Percentiles rank a stretch among this genome's conserved stretches.
Conservation (phyloP, 2,888 invertebrate genomes). For the Girardia tigrina region DNA sequence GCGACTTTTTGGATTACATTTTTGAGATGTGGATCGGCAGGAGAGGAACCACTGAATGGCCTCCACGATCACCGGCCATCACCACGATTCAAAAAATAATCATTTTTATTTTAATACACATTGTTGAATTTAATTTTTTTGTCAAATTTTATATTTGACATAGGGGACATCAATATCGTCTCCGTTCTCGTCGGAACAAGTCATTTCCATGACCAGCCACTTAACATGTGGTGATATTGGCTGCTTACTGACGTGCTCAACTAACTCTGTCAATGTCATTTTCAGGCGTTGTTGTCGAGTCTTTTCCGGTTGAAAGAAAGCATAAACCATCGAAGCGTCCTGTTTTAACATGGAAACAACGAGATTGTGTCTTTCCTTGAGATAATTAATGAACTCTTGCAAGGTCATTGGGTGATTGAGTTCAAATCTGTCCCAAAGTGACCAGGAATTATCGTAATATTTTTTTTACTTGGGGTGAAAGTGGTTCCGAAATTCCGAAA, state of each 20-base stretch:
- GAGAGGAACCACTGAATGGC: too few species aligned
- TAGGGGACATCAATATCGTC: conserved; percentile 97
- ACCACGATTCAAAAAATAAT: too few species aligned
- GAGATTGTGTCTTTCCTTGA: conserved; percentile 56
- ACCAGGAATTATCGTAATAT: too few species aligned
- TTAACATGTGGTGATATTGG: conserved; percentile 75
- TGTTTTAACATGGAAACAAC: conserved; percentile 97
- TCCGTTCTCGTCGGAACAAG: conserved; percentile 82
- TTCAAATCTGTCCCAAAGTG: too few species aligned
- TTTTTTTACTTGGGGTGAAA: too few species aligned
- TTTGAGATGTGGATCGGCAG: too few species aligned
- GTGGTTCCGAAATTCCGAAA: too few species aligned
- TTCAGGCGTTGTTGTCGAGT: conserved; percentile 73
- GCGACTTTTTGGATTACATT: too few species aligned
- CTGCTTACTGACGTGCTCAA: conserved; percentile 76
- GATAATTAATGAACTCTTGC: conserved; percentile 37
- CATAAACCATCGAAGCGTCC: conserved; percentile 93
- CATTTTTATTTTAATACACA: neutral
- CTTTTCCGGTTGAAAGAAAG: conserved; percentile 85
- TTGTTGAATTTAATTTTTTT: conserved; percentile 34
- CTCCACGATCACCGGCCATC: too few species aligned
- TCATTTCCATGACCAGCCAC: conserved; percentile 82
- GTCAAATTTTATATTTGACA: conserved; percentile 63
- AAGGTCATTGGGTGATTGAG: too few species aligned
- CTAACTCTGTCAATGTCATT: conserved; percentile 55